phyloP scores from a whole-genome alignment of 1,140 invertebrate species.

The Euura saliciscinereae region DNA sequence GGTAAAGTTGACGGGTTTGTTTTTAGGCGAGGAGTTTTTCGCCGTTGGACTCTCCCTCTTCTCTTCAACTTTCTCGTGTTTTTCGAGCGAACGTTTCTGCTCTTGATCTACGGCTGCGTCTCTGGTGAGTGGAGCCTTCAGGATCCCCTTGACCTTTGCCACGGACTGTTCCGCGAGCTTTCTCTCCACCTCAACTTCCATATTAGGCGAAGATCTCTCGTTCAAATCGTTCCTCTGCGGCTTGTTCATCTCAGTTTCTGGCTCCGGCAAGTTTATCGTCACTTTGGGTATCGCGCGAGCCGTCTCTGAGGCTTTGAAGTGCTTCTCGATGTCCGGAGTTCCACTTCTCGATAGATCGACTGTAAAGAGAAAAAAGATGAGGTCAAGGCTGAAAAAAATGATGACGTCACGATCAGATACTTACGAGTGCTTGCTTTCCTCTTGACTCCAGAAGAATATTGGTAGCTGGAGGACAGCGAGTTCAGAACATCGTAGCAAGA shows the following conservation, averaged over 20 bases:
- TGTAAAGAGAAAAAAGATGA: slow-evolving; percentile 22
- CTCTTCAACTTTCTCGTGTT: not conserved
- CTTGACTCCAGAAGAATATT: slow-evolving; percentile 48
- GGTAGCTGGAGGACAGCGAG: slow-evolving; percentile 53
- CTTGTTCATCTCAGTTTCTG: slow-evolving; percentile 19
- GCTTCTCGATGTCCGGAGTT: slow-evolving; percentile 51
- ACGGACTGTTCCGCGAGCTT: not conserved
- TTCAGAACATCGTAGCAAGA: slow-evolving; percentile 57
- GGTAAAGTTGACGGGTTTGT: slow-evolving; percentile 34
- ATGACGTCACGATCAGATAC: slow-evolving; percentile 8
- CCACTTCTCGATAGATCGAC: slow-evolving; percentile 48
- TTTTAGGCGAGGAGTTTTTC: slow-evolving; percentile 16
- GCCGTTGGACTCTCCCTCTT: not conserved
- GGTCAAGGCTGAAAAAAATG: slow-evolving; percentile 20
- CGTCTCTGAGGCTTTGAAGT: slow-evolving; percentile 50
- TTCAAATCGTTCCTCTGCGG: slow-evolving; percentile 24
- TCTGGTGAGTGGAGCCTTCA: not conserved
- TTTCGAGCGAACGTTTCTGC: not conserved
- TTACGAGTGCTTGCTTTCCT: slow-evolving; percentile 52
- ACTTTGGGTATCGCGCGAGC: slow-evolving; percentile 23
- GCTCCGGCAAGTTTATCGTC: not conserved
- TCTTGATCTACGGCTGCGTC: not conserved
- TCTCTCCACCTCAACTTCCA: not conserved
- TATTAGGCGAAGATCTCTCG: slow-evolving; percentile 18
- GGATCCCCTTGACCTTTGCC: not conserved